Base-by-base conservation (phyloP, 1,140 invertebrate species). In the Lasioglossum albipes region DNA sequence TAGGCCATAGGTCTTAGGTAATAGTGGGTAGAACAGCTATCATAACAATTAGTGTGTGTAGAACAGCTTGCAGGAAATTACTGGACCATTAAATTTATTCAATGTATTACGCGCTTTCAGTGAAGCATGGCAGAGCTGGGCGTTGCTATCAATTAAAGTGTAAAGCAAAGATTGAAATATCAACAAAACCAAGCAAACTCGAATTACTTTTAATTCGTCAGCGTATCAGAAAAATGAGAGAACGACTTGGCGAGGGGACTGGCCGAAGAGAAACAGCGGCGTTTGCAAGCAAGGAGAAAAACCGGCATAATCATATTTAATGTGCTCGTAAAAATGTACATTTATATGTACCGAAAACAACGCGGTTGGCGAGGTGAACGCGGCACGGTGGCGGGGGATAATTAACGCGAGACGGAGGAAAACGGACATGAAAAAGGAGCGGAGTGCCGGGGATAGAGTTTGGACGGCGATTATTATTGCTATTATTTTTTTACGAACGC, bases 251-350 rank as follows among this genome's bases (percentile, higher is more conserved):
- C 18, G 6, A 7, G 6, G 6, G 27, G 12, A 71, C 36, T 54
- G 18, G 27, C 10, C 12, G 16, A 1, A 65, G 22, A 52, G 57
- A 1, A 49, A 3, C 41, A 7, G 52, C 22, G 67, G 73, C 62
- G 73, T 75, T 75, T 42, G 79, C 41, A 54, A 54, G 20, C 64
- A 80, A 31, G 79, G 57, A 82, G 80, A 82, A 82, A 82, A 78
- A 82, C 36, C 67, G 75, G 70, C 77, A 80, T 83, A 81, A 84
- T 84, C 69, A 76, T 81, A 81, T 84, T 84, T 84, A 84, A 84
- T 84, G 72, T 72, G 73, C 82, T 84, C 82, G 79, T 84, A 84
- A 84, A 83, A 81, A 81, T 81, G 82, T 68, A 72, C 79, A 76
- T 81, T 84, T 81, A 81, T 81, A 84, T 70, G 70, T 79, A 84